These are phyloP conservation scores for Neomonachus schauinslandi DNA, from an alignment of 2,113 vertebrate genomes.

Conservation along the genomic window DNA sequence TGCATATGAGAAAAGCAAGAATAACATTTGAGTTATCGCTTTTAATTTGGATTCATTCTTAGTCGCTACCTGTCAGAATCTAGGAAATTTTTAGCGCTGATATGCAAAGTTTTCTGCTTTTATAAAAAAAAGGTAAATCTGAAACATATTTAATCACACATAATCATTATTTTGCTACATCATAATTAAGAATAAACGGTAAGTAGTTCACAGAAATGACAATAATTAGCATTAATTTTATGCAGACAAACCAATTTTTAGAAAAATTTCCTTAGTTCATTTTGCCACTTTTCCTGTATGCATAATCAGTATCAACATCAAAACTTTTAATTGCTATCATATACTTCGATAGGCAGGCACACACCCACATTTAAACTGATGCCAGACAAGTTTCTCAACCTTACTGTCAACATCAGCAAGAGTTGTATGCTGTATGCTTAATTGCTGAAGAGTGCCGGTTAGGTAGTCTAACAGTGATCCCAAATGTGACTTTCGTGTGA, in stretches of 20 bases:
- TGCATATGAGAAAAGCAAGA: background rate
- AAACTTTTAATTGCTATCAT: background rate
- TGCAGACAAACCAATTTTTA: background rate
- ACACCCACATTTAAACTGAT: background rate
- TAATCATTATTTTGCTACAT: constrained; percentile 50
- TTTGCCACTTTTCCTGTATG: background rate
- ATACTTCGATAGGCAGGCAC: background rate
- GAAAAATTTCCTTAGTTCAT: background rate
- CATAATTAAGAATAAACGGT: background rate
- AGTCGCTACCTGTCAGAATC: background rate
- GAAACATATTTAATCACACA: constrained; percentile 5
- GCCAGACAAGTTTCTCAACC: background rate
- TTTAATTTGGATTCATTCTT: background rate
- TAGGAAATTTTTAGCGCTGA: background rate
- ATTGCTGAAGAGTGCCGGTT: background rate
- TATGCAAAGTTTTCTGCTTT: background rate
- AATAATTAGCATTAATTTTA: constrained; percentile 33
- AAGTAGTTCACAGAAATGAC: constrained; percentile 21
- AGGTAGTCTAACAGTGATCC: background rate
- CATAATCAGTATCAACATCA: background rate
- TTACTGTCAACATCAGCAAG: background rate
- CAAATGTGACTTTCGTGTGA: background rate
- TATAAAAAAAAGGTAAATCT: background rate
- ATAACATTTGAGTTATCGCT: background rate
- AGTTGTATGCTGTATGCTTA: background rate